Evolutionary conservation across 2,113 vertebrate species (phyloP).

Genomic region (Ciconia maguari): DNA sequence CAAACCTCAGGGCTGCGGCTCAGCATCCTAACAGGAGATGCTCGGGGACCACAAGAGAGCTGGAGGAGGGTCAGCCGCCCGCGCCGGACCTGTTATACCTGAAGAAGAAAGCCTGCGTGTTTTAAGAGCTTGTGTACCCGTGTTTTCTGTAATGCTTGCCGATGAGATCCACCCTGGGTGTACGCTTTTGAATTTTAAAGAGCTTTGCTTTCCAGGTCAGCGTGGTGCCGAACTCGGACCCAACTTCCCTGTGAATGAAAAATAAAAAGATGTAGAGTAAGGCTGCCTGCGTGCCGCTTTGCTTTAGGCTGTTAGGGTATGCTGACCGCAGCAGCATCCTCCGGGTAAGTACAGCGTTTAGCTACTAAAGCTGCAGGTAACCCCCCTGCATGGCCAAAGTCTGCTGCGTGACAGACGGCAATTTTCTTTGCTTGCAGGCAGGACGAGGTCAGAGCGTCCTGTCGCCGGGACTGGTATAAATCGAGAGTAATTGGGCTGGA

Average conservation of each 20-base stretch:
- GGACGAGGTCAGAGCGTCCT: not conserved
- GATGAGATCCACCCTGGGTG: not conserved
- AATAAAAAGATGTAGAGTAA: not conserved
- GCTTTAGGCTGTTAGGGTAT: not conserved
- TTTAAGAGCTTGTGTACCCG: not conserved
- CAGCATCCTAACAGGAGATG: not conserved
- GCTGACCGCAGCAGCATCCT: constrained; percentile 8
- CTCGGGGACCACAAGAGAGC: not conserved
- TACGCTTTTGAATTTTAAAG: not conserved
- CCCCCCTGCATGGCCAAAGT: not conserved
- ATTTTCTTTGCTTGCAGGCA: not conserved
- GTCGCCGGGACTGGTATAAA: not conserved
- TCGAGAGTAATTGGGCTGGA: not conserved
- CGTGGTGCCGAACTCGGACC: not conserved
- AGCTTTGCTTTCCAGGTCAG: constrained; percentile 22
- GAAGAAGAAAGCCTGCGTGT: not conserved
- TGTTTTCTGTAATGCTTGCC: not conserved
- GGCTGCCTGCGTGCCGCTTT: not conserved
- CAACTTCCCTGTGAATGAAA: not conserved
- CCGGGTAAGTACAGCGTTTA: not conserved
- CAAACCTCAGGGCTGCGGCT: constrained; percentile 33
- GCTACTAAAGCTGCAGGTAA: not conserved
- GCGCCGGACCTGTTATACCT: not conserved
- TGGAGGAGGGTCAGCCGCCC: not conserved
- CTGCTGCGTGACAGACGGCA: rapidly evolving